Evolutionary conservation across 2,113 vertebrate genomes (phyloP), one percentile per base, ranked within the genome.

Genomic region (Bubo bubo): DNA sequence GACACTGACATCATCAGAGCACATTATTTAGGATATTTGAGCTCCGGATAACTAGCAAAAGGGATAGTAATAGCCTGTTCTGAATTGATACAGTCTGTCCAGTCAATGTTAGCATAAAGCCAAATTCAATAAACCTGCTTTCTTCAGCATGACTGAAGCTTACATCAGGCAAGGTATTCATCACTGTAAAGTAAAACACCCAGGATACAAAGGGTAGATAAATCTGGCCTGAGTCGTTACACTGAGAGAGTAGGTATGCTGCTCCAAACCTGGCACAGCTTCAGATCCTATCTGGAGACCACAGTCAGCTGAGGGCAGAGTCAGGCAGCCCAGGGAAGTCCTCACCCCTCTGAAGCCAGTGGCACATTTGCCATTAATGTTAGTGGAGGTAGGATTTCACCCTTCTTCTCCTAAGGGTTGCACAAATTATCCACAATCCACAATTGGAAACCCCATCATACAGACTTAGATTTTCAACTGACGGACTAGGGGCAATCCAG

Each of bases 61-160:
- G 63, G 55, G 67, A 67, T 4, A 11, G 75, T 79, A 91, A 90
- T 70, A 88, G 67, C 70, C 85, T 37, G 3, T 86, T 90, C 81
- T 85, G 81, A 92, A 96, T 86, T 93, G 84, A 96, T 80, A 86
- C 14, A 39, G 87, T 45, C 74, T 83, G 62, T 71, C 58, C 41
- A 74, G 94, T 94, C 87, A 88, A 83, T 90, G 67, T 21, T 55
- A 93, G 86, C 84, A 77, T 80, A 77, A 77, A 95, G 93, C 71
- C 87, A 94, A 95, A 93, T 83, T 94, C 91, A 93, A 94, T 92
- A 93, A 93, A 90, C 50, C 37, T 76, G 68, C 47, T 88, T 88
- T 91, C 81, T 96, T 94, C 77, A 90, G 71, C 63, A 80, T 73
- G 71, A 77, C 84, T 83, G 83, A 92, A 79, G 55, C 81, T 93